Evolutionary conservation across 2,113 vertebrate species (phyloP).

Genomic region (Chaetodon trifascialis): DNA sequence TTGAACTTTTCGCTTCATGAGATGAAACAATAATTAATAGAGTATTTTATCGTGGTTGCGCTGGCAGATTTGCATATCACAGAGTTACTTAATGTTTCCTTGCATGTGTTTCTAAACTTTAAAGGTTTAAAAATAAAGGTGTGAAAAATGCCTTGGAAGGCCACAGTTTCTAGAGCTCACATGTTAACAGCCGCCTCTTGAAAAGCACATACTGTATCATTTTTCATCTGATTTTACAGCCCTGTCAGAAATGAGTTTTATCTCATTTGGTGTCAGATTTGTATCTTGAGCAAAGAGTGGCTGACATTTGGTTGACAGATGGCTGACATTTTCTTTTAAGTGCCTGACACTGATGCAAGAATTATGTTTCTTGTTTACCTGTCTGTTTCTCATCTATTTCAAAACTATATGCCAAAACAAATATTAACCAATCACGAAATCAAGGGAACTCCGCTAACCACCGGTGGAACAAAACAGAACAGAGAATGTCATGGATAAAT

Average conservation of each 20-base stretch:
- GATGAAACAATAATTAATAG: too few relatives aligned
- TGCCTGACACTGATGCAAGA: not conserved
- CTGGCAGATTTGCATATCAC: too few relatives aligned
- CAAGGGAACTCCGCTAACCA: not conserved
- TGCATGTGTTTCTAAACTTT: not conserved
- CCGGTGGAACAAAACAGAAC: not conserved
- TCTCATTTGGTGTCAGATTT: not conserved
- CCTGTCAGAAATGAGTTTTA: not conserved
- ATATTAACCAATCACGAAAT: not conserved
- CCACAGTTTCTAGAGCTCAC: not conserved
- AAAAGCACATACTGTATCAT: not conserved
- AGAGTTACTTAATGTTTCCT: too few relatives aligned
- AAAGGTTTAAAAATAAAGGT: not conserved
- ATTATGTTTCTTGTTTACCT: not conserved
- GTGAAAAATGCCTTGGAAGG: not conserved
- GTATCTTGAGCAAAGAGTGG: not conserved
- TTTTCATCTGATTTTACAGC: not conserved
- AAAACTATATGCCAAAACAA: slow-evolving; percentile 10
- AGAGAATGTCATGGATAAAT: not conserved
- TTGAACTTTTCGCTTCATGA: too few relatives aligned
- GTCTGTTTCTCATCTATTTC: not conserved
- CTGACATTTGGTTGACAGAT: slow-evolving; percentile 1
- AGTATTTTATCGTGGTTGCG: too few relatives aligned
- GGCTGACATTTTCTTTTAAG: not conserved
- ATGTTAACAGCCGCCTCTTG: not conserved